Evolutionary conservation across 2,113 vertebrate species (phyloP).

Genomic region (Sander vitreus): DNA sequence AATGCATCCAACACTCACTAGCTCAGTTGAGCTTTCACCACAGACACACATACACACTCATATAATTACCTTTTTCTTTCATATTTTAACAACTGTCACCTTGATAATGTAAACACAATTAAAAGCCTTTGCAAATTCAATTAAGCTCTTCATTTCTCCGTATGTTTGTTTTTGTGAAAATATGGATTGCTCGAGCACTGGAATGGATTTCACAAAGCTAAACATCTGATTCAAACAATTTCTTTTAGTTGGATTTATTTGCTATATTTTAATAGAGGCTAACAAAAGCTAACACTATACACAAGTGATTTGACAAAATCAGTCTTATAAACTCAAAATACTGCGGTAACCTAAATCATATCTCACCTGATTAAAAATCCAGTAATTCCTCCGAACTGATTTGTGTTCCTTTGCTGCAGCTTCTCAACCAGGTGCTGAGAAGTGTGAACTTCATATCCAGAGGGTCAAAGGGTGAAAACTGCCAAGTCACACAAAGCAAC

Average conservation of each 20-base stretch:
- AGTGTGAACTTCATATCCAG: constrained; percentile 12
- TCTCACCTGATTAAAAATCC: neutral
- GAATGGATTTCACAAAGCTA: constrained; percentile 13
- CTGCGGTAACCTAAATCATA: neutral
- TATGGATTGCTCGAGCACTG: neutral
- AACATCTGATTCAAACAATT: constrained; percentile 8
- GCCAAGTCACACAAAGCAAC: neutral
- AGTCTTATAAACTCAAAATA: neutral
- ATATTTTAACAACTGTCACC: neutral
- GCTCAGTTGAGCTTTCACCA: constrained; percentile 12
- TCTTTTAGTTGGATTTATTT: constrained; percentile 19
- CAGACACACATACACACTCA: neutral
- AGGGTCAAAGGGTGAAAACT: constrained; percentile 31
- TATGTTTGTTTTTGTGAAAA: neutral
- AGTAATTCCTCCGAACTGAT: neutral
- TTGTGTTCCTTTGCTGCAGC: neutral
- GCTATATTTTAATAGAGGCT: neutral
- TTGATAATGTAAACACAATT: constrained; percentile 5
- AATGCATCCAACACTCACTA: constrained; percentile 1
- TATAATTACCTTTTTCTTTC: neutral
- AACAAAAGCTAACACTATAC: neutral
- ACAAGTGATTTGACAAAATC: constrained; percentile 11
- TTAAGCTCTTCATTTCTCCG: constrained; percentile 7
- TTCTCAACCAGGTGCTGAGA: neutral
- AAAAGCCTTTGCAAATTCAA: constrained; percentile 18